phyloP scores from a whole-genome alignment of 1,140 invertebrate species.

The Drosophila virilis region DNA sequence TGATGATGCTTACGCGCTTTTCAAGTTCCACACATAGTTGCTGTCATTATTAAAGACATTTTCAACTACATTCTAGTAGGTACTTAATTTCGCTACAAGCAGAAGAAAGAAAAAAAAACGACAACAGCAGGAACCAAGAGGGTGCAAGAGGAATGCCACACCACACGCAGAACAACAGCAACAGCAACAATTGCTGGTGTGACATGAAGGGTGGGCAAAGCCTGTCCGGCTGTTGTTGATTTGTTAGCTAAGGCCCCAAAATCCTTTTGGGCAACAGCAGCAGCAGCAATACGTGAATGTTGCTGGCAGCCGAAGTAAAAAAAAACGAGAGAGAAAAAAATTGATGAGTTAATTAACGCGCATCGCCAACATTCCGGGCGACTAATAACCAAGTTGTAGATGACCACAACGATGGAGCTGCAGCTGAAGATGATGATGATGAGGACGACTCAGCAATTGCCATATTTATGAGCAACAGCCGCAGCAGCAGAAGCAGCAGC shows the following conservation, averaged over 20 bases:
- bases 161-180: conserved; percentile 37
- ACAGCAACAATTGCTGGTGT: background rate
- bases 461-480: conserved; percentile 74
- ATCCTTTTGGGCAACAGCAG: conserved; percentile 55
- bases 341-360: conserved; percentile 83
- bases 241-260: conserved; percentile 40
- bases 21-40: conserved; percentile 83
- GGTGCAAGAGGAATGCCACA: conserved; percentile 37
- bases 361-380: conserved; percentile 80
- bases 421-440: conserved; percentile 21
- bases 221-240: conserved; percentile 41
- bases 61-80: conserved; percentile 83
- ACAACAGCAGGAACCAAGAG: background rate
- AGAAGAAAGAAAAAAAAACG: background rate
- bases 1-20: conserved; percentile 82
- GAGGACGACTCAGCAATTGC: conserved; percentile 38
- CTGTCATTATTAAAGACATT: conserved; percentile 84
- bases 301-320: conserved; percentile 10
- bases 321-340: conserved; percentile 57
- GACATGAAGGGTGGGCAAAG: background rate
- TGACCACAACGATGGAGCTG: conserved; percentile 55
- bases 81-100: conserved; percentile 74
- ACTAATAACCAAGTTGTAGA: conserved; percentile 83
- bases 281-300: conserved; percentile 14
- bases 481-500: conserved; percentile 10